Evolutionary conservation across 2,888 invertebrate genomes (phyloP), one percentile per base, ranked within the genome.

Genomic region (Monopis laevigella): DNA sequence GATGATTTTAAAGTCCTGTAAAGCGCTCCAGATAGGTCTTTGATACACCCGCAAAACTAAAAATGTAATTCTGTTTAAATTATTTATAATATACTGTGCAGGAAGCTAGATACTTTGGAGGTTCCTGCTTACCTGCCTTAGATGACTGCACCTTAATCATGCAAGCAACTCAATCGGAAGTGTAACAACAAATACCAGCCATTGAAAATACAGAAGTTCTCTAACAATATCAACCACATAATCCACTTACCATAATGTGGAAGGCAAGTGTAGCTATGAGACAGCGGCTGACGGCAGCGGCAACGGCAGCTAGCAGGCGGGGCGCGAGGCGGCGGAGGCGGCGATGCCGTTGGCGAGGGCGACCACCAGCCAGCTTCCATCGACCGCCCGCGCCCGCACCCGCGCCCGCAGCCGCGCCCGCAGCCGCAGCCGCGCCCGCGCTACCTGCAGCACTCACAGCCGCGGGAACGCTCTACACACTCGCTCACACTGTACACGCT

Each of bases 301-400:
- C 83, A 64, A 75, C 82, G 65, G 60, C 43, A 46, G 65, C 59
- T 59, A 66, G 57, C 70, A 67, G 68, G 69, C 70, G 68, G 68
- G 75, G 63, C 72, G 73, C 64, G 71, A 74, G 73, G 71, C 69
- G 73, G 74, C 66, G 74, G 70, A 51, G 74, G 70, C 57, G 70
- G 43, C 27, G 43, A 40, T 40, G 41, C 68, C 66, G 73, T 68
- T 60, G 70, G 71, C 54, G 73, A 69, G 50, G 73, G 70, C 49
- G 71, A 72, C 71, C 75, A 64, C 67, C 65, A 71, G 64, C 72
- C 71, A 54, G 69, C 63, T 55, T 66, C 73, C 72, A 77, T 77
- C 67, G 75, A 65, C 70, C 67, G 67, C 60, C 65, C 78, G 71
- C 72, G 72, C 60, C 65, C 78, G 71, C 72, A 71, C 65, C 66